phyloP scores from a whole-genome alignment of 2,797 vertebrate species.

The Amblyraja radiata region DNA sequence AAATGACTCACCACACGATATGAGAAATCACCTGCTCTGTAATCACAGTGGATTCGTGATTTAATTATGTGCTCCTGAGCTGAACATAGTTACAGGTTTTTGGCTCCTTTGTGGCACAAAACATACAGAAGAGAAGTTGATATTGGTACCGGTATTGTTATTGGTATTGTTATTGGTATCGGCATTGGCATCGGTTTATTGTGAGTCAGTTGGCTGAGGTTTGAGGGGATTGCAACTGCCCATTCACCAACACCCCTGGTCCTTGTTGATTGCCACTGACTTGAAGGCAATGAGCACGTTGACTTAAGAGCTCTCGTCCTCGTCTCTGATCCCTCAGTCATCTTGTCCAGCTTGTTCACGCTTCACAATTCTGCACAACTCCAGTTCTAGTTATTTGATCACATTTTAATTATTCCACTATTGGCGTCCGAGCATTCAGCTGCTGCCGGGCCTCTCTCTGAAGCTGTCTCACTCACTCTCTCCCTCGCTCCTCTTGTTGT shows the following conservation, averaged over 20 bases:
- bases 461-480: neutral
- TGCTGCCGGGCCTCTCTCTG: neutral
- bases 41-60: neutral
- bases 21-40: neutral
- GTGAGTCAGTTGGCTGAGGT: neutral
- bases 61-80: neutral
- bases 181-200: no score
- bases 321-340: neutral
- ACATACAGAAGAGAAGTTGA: neutral
- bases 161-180: no score
- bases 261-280: neutral
- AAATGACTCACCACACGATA: neutral
- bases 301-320: neutral
- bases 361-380: neutral
- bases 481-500: neutral
- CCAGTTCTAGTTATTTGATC: neutral
- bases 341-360: neutral
- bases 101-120: neutral
- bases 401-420: neutral
- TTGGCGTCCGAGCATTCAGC: neutral
- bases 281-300: neutral
- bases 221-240: neutral
- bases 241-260: neutral
- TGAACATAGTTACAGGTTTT: neutral
- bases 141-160: no score